These are phyloP conservation scores for Isaurus tuberculatus DNA, from an alignment of 92 coral and sea anemone genomes.

Conservation along the genomic window DNA sequence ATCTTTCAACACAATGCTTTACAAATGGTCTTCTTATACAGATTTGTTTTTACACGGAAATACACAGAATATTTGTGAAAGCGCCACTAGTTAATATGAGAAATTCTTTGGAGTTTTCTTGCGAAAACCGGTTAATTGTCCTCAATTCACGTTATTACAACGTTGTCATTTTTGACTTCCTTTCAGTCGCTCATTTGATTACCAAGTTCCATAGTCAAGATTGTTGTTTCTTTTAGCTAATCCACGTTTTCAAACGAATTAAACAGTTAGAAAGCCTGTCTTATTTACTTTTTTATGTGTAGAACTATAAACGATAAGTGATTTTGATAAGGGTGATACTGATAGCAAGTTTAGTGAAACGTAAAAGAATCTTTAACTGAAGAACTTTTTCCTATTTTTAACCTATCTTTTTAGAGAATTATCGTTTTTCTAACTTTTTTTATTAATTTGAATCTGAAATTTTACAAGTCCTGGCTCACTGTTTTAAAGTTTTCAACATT, in stretches of 20 bases:
- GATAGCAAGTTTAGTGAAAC: background rate
- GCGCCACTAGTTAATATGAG: background rate
- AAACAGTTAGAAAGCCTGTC: background rate
- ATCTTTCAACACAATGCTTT: constrained; percentile 17
- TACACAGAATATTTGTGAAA: constrained; percentile 25
- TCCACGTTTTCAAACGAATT: background rate
- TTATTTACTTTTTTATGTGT: background rate
- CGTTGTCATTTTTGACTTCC: constrained; percentile 10
- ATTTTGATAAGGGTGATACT: background rate
- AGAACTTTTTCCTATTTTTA: background rate
- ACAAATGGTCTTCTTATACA: constrained; percentile 8
- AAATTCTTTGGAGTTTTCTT: constrained; percentile 38
- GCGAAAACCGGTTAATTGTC: constrained; percentile 30
- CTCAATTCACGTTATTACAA: constrained; percentile 24
- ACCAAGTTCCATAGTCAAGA: background rate
- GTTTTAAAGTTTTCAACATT: background rate
- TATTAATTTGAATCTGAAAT: background rate
- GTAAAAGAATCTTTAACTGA: background rate
- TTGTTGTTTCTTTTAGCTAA: background rate
- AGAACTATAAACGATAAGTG: background rate
- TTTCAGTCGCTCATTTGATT: background rate
- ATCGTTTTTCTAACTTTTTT: background rate
- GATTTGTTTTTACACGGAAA: constrained; percentile 18
- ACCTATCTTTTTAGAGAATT: background rate
- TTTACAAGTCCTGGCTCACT: background rate